Evolutionary conservation across 2,113 vertebrate species (phyloP).

Genomic region (Macheiramphus alcinus): DNA sequence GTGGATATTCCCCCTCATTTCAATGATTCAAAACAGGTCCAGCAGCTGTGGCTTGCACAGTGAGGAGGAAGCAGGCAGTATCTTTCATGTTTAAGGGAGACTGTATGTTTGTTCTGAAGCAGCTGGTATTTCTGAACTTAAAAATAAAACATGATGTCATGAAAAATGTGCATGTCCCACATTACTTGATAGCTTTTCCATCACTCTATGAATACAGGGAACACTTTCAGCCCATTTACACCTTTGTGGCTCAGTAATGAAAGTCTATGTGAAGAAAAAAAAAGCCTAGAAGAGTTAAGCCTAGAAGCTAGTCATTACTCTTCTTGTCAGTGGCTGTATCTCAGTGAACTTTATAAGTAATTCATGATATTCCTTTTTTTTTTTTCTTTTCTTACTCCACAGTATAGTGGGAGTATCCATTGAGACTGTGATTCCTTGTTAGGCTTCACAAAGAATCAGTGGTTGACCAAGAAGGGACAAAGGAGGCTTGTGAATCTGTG

Average conservation of each 20-base stretch:
- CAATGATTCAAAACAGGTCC: background rate
- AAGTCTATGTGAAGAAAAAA: background rate
- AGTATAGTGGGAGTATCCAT: background rate
- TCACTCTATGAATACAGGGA: background rate
- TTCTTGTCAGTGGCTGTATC: constrained; percentile 20
- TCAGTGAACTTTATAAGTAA: constrained; percentile 48
- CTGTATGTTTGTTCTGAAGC: background rate
- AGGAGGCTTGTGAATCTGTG: constrained; percentile 45
- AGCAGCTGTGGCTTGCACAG: background rate
- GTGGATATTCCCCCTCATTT: background rate
- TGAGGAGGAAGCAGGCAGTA: background rate
- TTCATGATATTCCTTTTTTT: background rate
- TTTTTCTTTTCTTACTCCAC: background rate
- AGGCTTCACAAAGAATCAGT: constrained; percentile 42
- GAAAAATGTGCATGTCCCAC: background rate
- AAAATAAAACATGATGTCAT: background rate
- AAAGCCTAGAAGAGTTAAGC: background rate
- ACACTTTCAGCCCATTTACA: background rate
- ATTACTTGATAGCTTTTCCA: background rate
- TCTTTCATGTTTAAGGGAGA: background rate
- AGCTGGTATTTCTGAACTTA: background rate
- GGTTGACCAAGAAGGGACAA: constrained; percentile 36
- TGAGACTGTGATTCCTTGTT: constrained; percentile 48
- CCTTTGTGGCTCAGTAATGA: constrained; percentile 3
- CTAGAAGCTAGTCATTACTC: constrained; percentile 14